These are phyloP conservation scores for Brassicogethes aeneus DNA, from an alignment of 2,888 invertebrate genomes.

Conservation along the genomic window DNA sequence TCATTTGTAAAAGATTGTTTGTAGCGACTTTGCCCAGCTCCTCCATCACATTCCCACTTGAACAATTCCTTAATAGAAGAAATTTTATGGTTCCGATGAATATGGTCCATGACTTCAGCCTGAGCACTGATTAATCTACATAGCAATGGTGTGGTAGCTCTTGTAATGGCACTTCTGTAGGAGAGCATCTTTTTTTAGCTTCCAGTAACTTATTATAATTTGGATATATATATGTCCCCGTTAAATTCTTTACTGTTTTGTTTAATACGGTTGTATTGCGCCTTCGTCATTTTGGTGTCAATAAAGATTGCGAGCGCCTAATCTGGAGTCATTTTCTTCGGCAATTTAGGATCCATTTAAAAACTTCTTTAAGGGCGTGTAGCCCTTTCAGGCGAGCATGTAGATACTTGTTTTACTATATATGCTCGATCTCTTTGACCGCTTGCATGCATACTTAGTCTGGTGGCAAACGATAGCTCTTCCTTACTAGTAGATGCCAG, in stretches of 20 bases:
- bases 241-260: not conserved
- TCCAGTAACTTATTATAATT: not conserved
- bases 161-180: not conserved
- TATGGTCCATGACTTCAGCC: too few relatives aligned
- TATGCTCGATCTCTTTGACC: not conserved
- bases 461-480: not conserved
- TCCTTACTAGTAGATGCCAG: not conserved
- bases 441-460: not conserved
- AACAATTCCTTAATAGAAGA: too few relatives aligned
- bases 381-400: not conserved
- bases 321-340: not conserved
- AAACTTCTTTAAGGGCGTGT: not conserved
- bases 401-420: not conserved
- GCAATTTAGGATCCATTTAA: not conserved
- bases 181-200: not conserved
- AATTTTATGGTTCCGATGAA: not conserved
- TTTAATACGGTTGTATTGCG: not conserved
- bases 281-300: not conserved
- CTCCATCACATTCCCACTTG: too few relatives aligned
- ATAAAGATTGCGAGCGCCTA: not conserved
- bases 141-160: not conserved
- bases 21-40: too few relatives aligned
- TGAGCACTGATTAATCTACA: not conserved
- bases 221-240: not conserved
- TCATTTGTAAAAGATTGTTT: too few relatives aligned